Evolutionary conservation across 1,140 invertebrate genomes (phyloP).

Genomic region (Ctenoplectra terminalis): DNA sequence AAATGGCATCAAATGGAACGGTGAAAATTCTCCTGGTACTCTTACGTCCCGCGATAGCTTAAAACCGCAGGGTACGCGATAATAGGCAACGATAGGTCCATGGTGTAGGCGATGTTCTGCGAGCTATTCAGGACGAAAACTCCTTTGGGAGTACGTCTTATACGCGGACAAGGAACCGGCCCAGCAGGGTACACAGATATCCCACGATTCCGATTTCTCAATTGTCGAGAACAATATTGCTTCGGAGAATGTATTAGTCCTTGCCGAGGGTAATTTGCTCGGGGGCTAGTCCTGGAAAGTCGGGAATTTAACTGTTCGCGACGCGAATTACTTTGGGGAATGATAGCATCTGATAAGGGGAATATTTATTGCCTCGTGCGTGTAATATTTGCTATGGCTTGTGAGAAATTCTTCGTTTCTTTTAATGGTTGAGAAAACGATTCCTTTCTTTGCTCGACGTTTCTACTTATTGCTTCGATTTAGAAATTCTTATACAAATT

Average conservation of each 20-base stretch:
- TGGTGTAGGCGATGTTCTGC: slow-evolving; percentile 60
- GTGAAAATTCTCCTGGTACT: slow-evolving; percentile 54
- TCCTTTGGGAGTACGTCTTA: slow-evolving; percentile 57
- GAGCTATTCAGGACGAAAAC: slow-evolving; percentile 39
- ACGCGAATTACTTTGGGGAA: neutral
- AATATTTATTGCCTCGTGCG: slow-evolving; percentile 7
- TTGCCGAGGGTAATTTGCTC: slow-evolving; percentile 24
- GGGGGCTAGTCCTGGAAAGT: neutral
- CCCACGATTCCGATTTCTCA: slow-evolving; percentile 35
- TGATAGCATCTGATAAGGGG: neutral
- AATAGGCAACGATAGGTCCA: slow-evolving; percentile 75
- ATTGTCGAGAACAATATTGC: slow-evolving; percentile 40
- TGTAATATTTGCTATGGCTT: neutral
- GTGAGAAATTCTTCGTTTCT: neutral
- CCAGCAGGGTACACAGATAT: slow-evolving; percentile 7
- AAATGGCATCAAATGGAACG: slow-evolving; percentile 25
- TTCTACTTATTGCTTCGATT: neutral
- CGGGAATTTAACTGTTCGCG: neutral
- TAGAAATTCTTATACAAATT: too few species aligned
- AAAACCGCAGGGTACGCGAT: slow-evolving; percentile 78
- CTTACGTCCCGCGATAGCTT: slow-evolving; percentile 65
- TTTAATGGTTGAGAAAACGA: neutral
- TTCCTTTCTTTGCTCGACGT: neutral
- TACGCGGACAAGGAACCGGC: slow-evolving; percentile 21
- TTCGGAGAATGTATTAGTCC: slow-evolving; percentile 21